Percentiles rank a stretch among this genome's conserved stretches.
Conservation (phyloP, 2,113 vertebrate genomes). For the Catagonus wagneri region DNA sequence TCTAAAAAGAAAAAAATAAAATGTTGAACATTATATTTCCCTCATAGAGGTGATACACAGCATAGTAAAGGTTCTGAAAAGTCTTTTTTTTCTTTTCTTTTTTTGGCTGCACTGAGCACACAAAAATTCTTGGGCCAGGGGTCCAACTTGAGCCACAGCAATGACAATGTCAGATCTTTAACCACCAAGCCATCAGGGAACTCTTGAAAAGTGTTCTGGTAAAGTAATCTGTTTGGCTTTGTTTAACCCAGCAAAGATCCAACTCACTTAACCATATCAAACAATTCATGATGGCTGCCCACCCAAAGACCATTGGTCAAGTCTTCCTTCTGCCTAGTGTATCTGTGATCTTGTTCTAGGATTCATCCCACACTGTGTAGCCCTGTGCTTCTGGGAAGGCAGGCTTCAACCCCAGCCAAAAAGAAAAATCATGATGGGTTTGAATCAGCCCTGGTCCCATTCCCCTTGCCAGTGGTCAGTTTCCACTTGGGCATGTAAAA, state of each 20-base stretch:
- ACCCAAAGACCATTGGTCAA: neutral
- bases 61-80: neutral
- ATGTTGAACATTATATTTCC: neutral
- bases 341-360: neutral
- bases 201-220: neutral
- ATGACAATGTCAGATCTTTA: too few species aligned
- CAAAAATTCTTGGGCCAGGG: too few species aligned
- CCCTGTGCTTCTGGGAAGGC: neutral
- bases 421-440: neutral
- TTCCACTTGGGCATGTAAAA: neutral
- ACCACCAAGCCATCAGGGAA: too few species aligned
- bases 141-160: too few species aligned
- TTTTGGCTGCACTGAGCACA: too few species aligned
- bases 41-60: neutral
- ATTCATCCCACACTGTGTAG: accelerated
- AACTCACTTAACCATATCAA: neutral
- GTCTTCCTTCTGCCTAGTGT: neutral
- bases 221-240: neutral
- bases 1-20: too few species aligned
- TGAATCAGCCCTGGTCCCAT: neutral
- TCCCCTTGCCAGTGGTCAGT: neutral
- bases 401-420: neutral
- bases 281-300: neutral
- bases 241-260: neutral
- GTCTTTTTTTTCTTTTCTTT: too few species aligned